These are phyloP conservation scores for Potamarius usumacintae DNA, from an alignment of 2,113 vertebrate species.

Conservation along the genomic window DNA sequence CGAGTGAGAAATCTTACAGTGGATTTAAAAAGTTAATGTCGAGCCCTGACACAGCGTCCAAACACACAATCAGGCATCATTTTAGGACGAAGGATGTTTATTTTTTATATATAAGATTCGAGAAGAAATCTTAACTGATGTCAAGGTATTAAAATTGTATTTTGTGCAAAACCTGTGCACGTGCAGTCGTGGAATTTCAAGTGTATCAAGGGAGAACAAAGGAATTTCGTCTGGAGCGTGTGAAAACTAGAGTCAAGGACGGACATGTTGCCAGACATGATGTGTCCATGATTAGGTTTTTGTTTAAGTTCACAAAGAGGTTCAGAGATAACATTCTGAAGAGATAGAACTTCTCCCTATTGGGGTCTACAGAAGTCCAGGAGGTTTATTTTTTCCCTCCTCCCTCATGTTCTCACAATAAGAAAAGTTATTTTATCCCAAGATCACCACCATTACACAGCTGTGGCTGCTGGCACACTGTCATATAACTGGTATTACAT, in stretches of 20 bases:
- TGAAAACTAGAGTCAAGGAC: background rate
- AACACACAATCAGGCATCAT: background rate
- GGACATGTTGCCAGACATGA: background rate
- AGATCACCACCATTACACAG: background rate
- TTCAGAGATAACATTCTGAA: background rate
- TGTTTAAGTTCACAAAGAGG: background rate
- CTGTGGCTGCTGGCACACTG: background rate
- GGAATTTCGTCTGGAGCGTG: background rate
- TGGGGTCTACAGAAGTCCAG: no score
- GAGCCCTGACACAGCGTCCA: no score
- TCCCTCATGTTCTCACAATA: background rate
- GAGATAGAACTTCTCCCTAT: no score
- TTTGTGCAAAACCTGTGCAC: background rate
- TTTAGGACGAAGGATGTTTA: background rate
- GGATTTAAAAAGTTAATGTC: no score
- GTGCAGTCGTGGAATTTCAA: background rate
- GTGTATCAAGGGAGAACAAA: background rate
- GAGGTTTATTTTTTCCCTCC: background rate
- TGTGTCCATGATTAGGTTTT: background rate
- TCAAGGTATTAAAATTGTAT: background rate
- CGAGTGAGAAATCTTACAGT: no score
- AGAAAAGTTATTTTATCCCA: background rate
- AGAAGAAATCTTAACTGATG: background rate
- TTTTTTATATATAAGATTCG: background rate
- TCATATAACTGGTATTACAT: background rate